phyloP scores from a whole-genome alignment of 2,113 vertebrate genomes.

The Macroglossus sobrinus region DNA sequence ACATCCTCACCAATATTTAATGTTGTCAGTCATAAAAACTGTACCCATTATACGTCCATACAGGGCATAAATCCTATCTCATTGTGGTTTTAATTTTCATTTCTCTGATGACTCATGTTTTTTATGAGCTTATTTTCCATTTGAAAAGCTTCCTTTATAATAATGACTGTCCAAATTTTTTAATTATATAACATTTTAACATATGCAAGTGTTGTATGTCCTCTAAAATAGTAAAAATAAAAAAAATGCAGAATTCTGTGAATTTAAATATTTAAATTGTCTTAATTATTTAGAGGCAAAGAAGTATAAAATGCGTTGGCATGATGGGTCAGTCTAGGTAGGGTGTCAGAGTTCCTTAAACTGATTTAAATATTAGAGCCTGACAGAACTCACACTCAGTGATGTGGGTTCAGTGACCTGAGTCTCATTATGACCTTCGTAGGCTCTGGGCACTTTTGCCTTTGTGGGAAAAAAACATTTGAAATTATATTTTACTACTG shows the following conservation, averaged over 20 bases:
- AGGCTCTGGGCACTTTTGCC: not conserved
- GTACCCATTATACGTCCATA: not conserved
- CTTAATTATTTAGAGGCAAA: not conserved
- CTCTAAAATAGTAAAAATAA: not conserved
- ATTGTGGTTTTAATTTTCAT: not conserved
- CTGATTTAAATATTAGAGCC: not conserved
- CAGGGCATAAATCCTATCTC: not conserved
- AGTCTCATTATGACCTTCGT: not conserved
- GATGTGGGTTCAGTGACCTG: not conserved
- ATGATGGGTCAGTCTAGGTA: not conserved
- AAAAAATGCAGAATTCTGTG: not conserved
- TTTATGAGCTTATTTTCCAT: not conserved
- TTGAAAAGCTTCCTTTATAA: conserved; percentile 3
- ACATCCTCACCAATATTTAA: not conserved
- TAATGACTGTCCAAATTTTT: not conserved
- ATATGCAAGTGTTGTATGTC: not conserved
- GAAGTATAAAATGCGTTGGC: not conserved
- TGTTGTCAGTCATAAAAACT: not conserved
- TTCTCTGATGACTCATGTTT: not conserved
- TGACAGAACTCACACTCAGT: not conserved
- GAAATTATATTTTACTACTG: not conserved
- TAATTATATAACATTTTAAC: not conserved
- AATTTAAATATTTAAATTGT: not conserved
- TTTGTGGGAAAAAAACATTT: not conserved
- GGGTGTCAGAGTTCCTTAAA: not conserved